Evolutionary conservation across 2,113 vertebrate genomes (phyloP), one percentile per base, ranked within the genome.

Genomic region (Cyrtonyx montezumae): DNA sequence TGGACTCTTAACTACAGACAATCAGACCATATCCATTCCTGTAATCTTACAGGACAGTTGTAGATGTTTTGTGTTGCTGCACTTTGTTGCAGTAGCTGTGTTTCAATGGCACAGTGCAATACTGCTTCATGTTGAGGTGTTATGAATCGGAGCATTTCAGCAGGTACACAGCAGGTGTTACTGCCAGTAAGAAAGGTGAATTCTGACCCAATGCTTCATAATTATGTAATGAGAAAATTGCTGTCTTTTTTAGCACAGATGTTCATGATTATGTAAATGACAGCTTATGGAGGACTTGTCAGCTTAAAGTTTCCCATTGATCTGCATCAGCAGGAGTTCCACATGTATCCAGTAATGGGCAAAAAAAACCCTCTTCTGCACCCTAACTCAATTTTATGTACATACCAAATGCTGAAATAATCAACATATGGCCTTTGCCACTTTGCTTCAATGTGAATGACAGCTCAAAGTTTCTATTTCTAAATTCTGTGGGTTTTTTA

Each of bases 371-470:
- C 30, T 40, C 19, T 37, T 10, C 0, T 28, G 32, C 76, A 17
- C 46, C 43, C 25, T 55, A 45, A 34, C 22, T 87, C 18, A 7
- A 6, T 51, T 87, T 81, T 43, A 5, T 28, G 16, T 53, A 2
- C 19, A 15, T 30, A 77, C n/a, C 8, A 79, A 82, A 59, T 10
- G 22, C 42, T 49, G 30, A 40, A 37, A 11, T 30, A 71, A 68
- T 66, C 67, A 61, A 5, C 58, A 48, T 49, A 30, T n/a, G 36
- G 45, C 18, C 8, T 53, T 6, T 42, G 53, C 7, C 74, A 8
- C 21, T 74, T 79, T 0, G 0, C 6, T 82, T 79, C 21, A 15
- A 0, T 26, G 34, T 37, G 55, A 32, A 32, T 56, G 0, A 2
- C 45, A 87, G 37, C 28, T 91, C 14, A 8, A 79, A 76, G 61